These are phyloP conservation scores for Steinernema scapterisci DNA, from an alignment of 2,888 invertebrate species.

Conservation along the genomic window DNA sequence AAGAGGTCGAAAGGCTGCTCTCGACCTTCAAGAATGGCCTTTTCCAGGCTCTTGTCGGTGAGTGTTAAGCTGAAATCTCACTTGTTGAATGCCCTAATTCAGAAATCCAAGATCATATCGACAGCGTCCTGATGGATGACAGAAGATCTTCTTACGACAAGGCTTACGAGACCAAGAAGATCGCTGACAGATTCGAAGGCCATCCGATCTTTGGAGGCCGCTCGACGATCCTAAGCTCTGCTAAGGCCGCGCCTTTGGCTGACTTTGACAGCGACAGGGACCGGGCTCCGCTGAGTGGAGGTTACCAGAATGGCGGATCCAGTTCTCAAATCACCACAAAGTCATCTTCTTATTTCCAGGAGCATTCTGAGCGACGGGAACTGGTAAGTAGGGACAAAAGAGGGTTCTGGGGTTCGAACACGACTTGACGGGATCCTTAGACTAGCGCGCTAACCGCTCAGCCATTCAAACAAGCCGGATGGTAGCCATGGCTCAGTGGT, in stretches of 20 bases:
- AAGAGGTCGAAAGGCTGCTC: slow-evolving; percentile 95
- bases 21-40: slow-evolving; percentile 96
- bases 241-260: not conserved
- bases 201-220: slow-evolving; percentile 9
- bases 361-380: slow-evolving; percentile 12
- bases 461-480: too few species aligned
- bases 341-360: slow-evolving; percentile 11
- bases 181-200: slow-evolving; percentile 16
- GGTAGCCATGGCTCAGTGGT: too few species aligned
- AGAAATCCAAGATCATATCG: slow-evolving; percentile 99
- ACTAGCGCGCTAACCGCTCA: too few species aligned
- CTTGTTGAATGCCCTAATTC: too few species aligned
- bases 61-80: too few species aligned
- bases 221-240: not conserved
- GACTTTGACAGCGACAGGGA: slow-evolving; percentile 5
- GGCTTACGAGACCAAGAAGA: slow-evolving; percentile 8
- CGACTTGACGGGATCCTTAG: too few species aligned
- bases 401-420: not conserved
- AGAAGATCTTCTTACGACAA: slow-evolving; percentile 76
- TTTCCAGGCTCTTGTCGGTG: slow-evolving; percentile 96
- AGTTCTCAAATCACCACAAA: not conserved
- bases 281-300: not conserved
- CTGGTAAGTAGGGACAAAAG: not conserved
- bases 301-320: slow-evolving; percentile 13
- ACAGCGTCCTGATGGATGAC: slow-evolving; percentile 91